Conservation (phyloP, 2,888 invertebrate genomes). For the Drosophila tanythrix region DNA sequence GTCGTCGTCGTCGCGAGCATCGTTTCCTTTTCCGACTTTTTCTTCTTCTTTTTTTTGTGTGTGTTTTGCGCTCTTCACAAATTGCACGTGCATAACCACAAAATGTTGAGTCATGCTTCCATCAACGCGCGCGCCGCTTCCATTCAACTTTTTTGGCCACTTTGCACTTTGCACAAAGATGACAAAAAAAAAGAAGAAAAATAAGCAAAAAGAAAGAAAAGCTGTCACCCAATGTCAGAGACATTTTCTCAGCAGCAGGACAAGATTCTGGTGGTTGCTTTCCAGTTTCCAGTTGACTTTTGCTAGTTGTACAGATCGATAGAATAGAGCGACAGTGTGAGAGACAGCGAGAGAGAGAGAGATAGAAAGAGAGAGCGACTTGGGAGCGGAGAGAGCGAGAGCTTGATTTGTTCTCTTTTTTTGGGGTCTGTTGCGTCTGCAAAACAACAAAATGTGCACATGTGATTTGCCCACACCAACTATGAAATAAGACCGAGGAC, state of each 20-base stretch:
- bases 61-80: slow-evolving; percentile 29
- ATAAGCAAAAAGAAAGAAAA: slow-evolving; percentile 2
- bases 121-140: slow-evolving; percentile 28
- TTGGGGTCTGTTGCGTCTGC: slow-evolving; percentile 48
- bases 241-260: slow-evolving; percentile 38
- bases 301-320: slow-evolving; percentile 71
- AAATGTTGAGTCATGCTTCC: slow-evolving; percentile 74
- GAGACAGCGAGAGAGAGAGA: slow-evolving; percentile 8
- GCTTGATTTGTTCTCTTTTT: slow-evolving; percentile 16
- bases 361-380: slow-evolving; percentile 6
- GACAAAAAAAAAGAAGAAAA: background rate
- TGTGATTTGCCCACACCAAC: slow-evolving; percentile 64
- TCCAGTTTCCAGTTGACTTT: slow-evolving; percentile 79
- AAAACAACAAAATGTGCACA: slow-evolving; percentile 72
- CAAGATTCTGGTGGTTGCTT: slow-evolving; percentile 69
- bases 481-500: slow-evolving; percentile 43
- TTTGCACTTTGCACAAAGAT: slow-evolving; percentile 22
- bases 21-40: slow-evolving; percentile 32
- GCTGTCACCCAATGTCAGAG: slow-evolving; percentile 61
- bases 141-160: slow-evolving; percentile 51
- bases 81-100: slow-evolving; percentile 76
- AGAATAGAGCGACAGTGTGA: slow-evolving; percentile 44
- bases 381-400: background rate
- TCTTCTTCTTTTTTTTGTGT: too few species aligned
- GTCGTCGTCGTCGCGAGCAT: slow-evolving; percentile 23